These are phyloP conservation scores for Callipepla squamata DNA, from an alignment of 2,113 vertebrate species.

Conservation along the genomic window DNA sequence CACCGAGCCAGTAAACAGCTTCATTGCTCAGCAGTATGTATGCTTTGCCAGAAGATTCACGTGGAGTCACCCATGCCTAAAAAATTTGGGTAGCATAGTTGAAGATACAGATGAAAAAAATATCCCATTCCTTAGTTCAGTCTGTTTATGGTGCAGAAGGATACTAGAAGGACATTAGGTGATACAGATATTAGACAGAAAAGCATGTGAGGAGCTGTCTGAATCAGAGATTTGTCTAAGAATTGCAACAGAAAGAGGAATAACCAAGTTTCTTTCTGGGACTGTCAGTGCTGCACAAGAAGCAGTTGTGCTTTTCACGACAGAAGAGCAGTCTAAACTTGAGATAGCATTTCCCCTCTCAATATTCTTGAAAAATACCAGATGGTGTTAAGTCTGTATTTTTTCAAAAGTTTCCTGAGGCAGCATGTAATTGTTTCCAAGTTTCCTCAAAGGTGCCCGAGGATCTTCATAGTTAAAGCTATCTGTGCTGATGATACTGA, in stretches of 20 bases:
- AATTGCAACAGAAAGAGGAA: not conserved
- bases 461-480: not conserved
- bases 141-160: not conserved
- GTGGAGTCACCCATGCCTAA: not conserved
- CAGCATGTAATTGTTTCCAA: not conserved
- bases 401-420: not conserved
- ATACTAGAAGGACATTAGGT: not conserved
- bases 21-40: not conserved
- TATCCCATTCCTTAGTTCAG: not conserved
- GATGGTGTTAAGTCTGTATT: not conserved
- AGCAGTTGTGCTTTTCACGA: not conserved
- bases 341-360: not conserved
- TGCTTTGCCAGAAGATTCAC: not conserved
- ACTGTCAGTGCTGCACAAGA: not conserved
- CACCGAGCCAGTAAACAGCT: not conserved
- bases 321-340: not conserved
- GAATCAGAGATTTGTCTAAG: conserved; percentile 1
- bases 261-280: not conserved
- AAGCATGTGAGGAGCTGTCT: not conserved
- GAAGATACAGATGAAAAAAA: not conserved
- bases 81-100: not conserved
- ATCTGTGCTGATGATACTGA: not conserved
- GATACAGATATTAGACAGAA: not conserved
- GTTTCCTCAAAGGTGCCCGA: not conserved
- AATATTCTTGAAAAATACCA: not conserved